These are phyloP conservation scores for Cherax destructor DNA, from an alignment of 1,140 invertebrate genomes.

Conservation along the genomic window DNA sequence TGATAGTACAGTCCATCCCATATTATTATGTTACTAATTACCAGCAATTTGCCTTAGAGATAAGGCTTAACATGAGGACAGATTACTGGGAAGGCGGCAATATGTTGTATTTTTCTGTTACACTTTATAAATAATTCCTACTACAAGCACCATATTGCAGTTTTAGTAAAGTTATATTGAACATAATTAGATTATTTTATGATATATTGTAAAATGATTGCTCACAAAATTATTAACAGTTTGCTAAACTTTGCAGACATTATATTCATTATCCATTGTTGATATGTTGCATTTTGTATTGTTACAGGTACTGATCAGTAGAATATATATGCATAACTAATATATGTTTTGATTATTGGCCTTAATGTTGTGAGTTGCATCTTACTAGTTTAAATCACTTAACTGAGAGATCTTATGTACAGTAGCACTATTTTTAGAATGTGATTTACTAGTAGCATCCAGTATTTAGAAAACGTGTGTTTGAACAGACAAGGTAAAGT, in stretches of 20 bases:
- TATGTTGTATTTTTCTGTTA: background rate
- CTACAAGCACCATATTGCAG: background rate
- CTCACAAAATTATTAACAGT: background rate
- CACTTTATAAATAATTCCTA: background rate
- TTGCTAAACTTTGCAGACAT: background rate
- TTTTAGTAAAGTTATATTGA: background rate
- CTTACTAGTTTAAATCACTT: background rate
- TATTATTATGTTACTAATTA: too few species aligned
- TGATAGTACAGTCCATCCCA: too few species aligned
- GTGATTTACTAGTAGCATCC: background rate
- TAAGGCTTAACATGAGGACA: background rate
- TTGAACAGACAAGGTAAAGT: background rate
- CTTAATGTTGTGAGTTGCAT: background rate
- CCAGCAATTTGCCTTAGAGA: background rate
- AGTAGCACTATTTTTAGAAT: background rate
- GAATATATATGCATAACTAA: background rate
- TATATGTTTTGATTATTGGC: background rate
- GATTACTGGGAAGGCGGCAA: background rate
- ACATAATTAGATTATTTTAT: background rate
- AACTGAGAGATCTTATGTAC: background rate
- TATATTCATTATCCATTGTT: background rate
- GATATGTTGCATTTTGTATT: background rate
- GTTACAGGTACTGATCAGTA: background rate
- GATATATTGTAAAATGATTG: background rate
- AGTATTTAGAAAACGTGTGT: background rate